These are phyloP conservation scores for Cheilosia pagana DNA, from an alignment of 2,888 invertebrate genomes.

Conservation along the genomic window DNA sequence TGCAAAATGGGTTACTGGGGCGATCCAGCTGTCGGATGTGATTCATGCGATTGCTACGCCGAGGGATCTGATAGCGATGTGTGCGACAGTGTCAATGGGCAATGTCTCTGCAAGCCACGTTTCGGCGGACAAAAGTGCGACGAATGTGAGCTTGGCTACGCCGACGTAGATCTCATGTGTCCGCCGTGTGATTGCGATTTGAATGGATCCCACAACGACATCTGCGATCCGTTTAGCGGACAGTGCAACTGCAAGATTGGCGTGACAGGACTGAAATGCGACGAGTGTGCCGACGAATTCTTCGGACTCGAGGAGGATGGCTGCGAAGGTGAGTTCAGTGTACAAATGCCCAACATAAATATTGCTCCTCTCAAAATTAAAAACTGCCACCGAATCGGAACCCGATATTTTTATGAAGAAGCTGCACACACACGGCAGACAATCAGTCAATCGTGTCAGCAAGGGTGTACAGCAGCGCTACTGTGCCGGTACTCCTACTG, in stretches of 20 bases:
- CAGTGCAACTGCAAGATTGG: constrained; percentile 91
- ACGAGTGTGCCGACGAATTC: constrained; percentile 88
- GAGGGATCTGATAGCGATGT: constrained; percentile 88
- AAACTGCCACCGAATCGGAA: constrained; percentile 25
- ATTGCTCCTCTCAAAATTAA: not conserved
- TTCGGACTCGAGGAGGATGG: constrained; percentile 86
- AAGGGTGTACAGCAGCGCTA: constrained; percentile 66
- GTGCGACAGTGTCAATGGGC: constrained; percentile 90
- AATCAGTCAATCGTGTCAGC: constrained; percentile 74
- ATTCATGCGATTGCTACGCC: constrained; percentile 90
- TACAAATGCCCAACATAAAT: constrained; percentile 18
- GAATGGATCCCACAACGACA: constrained; percentile 86
- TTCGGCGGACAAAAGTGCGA: constrained; percentile 90
- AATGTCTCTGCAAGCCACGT: constrained; percentile 89
- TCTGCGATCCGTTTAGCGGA: constrained; percentile 91
- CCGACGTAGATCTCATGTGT: constrained; percentile 92
- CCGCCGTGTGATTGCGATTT: constrained; percentile 90
- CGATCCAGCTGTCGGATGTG: constrained; percentile 87
- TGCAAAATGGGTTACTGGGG: constrained; percentile 88
- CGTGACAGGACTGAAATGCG: constrained; percentile 91
- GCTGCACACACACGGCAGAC: constrained; percentile 58
- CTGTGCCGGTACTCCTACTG: constrained; percentile 54
- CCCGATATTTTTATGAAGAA: constrained; percentile 48
- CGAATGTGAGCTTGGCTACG: constrained; percentile 87
- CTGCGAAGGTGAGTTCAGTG: constrained; percentile 80